Evolutionary conservation across 2,797 vertebrate species (phyloP).

Genomic region (Cheirogaleus major): DNA sequence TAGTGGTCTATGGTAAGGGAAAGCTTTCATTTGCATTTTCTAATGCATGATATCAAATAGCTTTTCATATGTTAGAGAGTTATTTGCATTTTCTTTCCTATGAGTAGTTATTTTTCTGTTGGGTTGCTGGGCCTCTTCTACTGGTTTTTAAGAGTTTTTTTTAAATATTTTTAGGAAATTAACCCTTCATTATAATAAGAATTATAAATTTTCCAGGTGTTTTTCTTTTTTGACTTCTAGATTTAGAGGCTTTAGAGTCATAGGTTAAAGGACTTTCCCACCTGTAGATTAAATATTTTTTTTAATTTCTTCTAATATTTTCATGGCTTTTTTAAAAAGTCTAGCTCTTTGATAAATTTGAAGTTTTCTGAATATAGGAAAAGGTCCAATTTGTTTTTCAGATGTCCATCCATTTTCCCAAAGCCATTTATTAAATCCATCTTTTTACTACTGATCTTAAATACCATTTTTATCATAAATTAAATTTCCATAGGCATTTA

Average conservation of each 20-base stretch:
- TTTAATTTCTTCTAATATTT: neutral
- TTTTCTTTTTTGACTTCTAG: neutral
- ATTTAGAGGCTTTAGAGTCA: neutral
- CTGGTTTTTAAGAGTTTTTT: neutral
- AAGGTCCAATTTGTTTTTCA: neutral
- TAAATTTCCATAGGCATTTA: neutral
- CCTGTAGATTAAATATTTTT: neutral
- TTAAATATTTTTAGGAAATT: neutral
- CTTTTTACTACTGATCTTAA: neutral
- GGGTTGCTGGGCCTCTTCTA: neutral
- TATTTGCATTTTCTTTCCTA: neutral
- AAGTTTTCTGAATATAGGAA: neutral
- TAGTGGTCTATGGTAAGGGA: neutral
- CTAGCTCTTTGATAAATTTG: neutral
- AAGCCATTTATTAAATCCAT: neutral
- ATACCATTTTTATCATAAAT: neutral
- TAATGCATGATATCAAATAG: neutral
- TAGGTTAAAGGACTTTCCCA: neutral
- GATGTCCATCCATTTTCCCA: neutral
- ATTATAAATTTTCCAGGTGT: neutral
- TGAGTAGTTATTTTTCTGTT: neutral
- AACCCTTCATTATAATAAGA: neutral
- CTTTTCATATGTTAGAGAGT: neutral
- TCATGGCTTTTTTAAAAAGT: neutral
- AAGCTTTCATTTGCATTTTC: neutral